Base-by-base conservation (phyloP, 2,888 invertebrate species). In the Spicauda simplicius region DNA sequence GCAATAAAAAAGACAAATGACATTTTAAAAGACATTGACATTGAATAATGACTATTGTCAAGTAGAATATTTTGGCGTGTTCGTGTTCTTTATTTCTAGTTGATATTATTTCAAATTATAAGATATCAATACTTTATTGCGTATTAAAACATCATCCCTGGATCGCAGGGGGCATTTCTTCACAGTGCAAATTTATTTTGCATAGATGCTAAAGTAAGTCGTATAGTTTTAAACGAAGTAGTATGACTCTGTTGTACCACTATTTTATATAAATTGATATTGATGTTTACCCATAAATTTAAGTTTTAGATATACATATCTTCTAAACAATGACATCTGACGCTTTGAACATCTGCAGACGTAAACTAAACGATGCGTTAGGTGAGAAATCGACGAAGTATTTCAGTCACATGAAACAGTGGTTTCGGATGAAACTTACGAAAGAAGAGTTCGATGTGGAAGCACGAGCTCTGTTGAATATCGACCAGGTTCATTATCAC, bases 381-480 rank as follows among this genome's bases (percentile, higher is more conserved):
- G 96, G 96, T 10, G 96, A 96, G 60, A 96, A 96, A 83, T 91
- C 95, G 2, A 94, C 95, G 69, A 94, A 95, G 83, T 97, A 97
- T 83, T 95, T 96, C 75, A 93, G 93, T 59, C 94, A 96, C 73
- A 95, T 97, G 94, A 96, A 96, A 74, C 93, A 95, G 62, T 97
- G 97, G 96, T 97, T 97, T 77, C 94, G 95, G 63, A 94, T 94
- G 82, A 94, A 97, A 87, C 94, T 96, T 70, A 96, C 96, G 0
- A 97, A 97, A 82, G 96, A 97, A 81, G 97, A 97, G 77, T 98
- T 98, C 82, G 97, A 98, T 78, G 84, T 89, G 14, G 96, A 97
- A 87, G 97, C 97, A 6, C 94, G 97, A 50, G 95, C 95, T 81
- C 87, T 98, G 16, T 87, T 98, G 71, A 94, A 94, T 10, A 88